These are phyloP conservation scores for Lophochroa leadbeateri DNA, from an alignment of 2,113 vertebrate genomes.

Conservation along the genomic window DNA sequence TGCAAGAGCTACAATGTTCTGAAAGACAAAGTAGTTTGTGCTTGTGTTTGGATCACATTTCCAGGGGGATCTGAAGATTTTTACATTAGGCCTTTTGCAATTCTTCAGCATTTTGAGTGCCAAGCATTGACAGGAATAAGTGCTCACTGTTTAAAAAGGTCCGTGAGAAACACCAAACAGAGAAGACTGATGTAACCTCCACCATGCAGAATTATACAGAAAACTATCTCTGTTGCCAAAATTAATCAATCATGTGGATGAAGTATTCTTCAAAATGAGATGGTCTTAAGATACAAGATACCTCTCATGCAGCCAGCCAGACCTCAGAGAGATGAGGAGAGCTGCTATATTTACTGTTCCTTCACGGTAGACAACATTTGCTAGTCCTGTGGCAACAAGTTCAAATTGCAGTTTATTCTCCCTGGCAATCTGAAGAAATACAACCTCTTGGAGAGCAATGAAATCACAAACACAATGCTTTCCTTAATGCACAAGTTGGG, in stretches of 20 bases:
- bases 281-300: background rate
- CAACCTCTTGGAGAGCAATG: background rate
- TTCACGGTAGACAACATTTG: fast-evolving
- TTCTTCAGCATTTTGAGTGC: background rate
- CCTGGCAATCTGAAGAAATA: background rate
- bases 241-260: background rate
- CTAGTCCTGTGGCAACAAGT: background rate
- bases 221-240: background rate
- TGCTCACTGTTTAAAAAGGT: background rate
- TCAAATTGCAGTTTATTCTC: background rate
- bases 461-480: background rate
- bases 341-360: background rate
- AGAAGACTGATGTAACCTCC: background rate
- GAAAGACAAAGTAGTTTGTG: constrained; percentile 19
- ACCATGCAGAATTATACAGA: background rate
- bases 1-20: constrained; percentile 90
- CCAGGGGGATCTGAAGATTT: background rate
- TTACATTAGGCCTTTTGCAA: background rate
- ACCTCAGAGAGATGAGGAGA: background rate
- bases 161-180: background rate
- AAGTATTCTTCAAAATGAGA: background rate
- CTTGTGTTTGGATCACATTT: background rate
- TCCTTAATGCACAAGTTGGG: background rate
- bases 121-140: background rate
- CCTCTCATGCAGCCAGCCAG: background rate